These are phyloP conservation scores for Scotopteryx bipunctaria DNA, from an alignment of 2,888 invertebrate genomes.

Conservation along the genomic window DNA sequence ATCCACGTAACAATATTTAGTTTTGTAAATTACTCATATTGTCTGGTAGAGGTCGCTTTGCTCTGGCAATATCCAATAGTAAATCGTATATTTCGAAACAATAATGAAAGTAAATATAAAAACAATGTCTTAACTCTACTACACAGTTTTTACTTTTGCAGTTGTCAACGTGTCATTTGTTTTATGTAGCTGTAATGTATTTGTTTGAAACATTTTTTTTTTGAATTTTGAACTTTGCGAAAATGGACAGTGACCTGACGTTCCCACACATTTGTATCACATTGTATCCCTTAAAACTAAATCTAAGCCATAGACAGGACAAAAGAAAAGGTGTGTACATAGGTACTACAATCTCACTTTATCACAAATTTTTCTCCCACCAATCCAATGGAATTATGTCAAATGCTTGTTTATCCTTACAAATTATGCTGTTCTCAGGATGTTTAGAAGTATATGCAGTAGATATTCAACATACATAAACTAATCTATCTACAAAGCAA, in stretches of 20 bases:
- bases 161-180: too few species aligned
- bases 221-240: not conserved
- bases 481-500: constrained; percentile 27
- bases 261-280: constrained; percentile 50
- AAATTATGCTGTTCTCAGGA: constrained; percentile 3
- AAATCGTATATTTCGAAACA: too few species aligned
- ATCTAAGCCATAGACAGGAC: constrained; percentile 38
- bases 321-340: constrained; percentile 26
- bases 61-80: too few species aligned
- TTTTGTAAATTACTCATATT: too few species aligned
- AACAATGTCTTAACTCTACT: too few species aligned
- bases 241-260: constrained; percentile 42
- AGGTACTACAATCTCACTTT: constrained; percentile 34
- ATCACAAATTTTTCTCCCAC: constrained; percentile 25
- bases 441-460: constrained; percentile 2
- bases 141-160: too few species aligned
- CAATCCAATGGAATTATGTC: constrained; percentile 10
- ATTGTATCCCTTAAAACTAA: constrained; percentile 48
- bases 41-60: too few species aligned
- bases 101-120: too few species aligned
- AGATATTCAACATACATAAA: constrained; percentile 6
- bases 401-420: constrained; percentile 13
- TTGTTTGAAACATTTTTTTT: too few species aligned
- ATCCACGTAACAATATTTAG: too few species aligned
- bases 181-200: too few species aligned